phyloP scores from a whole-genome alignment of 1,140 invertebrate genomes.

The Apis dorsata region DNA sequence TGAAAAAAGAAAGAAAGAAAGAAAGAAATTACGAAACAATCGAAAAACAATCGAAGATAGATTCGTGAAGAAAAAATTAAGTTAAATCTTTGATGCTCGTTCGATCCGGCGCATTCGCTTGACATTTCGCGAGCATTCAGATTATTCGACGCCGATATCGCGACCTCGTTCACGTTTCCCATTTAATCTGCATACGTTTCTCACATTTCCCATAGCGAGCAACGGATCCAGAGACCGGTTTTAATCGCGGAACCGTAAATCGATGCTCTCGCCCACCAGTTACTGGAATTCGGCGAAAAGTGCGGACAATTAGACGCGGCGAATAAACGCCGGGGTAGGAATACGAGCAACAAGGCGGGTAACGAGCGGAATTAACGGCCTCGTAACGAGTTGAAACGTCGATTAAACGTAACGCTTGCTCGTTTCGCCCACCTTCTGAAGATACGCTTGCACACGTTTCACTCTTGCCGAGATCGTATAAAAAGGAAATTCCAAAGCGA shows the following conservation, averaged over 20 bases:
- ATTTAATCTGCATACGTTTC: constrained; percentile 31
- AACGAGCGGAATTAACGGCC: constrained; percentile 40
- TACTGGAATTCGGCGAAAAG: neutral
- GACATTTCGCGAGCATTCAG: constrained; percentile 12
- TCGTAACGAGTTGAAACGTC: constrained; percentile 28
- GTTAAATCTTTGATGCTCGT: neutral
- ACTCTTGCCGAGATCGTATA: neutral
- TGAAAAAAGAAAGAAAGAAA: too few species aligned
- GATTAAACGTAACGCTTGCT: constrained; percentile 15
- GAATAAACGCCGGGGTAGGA: neutral
- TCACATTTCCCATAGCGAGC: neutral
- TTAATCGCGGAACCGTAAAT: neutral
- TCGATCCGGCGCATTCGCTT: neutral
- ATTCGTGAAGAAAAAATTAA: neutral
- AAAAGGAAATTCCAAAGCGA: constrained; percentile 23
- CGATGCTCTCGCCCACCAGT: neutral
- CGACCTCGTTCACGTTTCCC: neutral
- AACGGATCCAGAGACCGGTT: neutral
- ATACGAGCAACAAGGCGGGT: constrained; percentile 27
- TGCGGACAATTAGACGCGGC: constrained; percentile 20
- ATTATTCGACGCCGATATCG: constrained; percentile 4
- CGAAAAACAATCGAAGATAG: too few species aligned
- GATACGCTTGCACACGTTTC: neutral
- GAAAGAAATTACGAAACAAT: too few species aligned
- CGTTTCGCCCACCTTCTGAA: neutral